These are phyloP conservation scores for Trachelus stipa DNA, from an alignment of 2,888 invertebrate species.

Conservation along the genomic window DNA sequence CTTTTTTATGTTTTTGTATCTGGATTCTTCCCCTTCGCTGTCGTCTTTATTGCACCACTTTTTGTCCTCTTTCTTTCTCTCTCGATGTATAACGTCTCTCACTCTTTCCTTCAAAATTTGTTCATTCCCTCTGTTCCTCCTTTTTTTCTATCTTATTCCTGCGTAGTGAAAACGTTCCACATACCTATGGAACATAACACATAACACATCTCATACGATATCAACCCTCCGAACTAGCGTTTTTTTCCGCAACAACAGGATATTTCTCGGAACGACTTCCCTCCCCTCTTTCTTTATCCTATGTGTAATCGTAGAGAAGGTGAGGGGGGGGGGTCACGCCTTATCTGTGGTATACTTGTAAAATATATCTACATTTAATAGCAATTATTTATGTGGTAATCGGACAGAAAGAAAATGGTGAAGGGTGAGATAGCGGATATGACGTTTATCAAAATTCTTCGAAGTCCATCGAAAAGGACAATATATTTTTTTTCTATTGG, in stretches of 20 bases:
- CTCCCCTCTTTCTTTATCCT: not conserved
- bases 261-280: not conserved
- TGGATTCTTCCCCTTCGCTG: not conserved
- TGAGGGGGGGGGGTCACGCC: not conserved
- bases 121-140: not conserved
- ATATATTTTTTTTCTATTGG: not conserved
- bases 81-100: not conserved
- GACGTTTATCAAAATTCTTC: not conserved
- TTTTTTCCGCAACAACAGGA: not conserved
- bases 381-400: not conserved
- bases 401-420: not conserved
- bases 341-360: not conserved
- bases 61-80: not conserved
- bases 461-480: not conserved
- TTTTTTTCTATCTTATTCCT: not conserved
- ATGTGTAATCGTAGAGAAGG: not conserved
- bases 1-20: not conserved
- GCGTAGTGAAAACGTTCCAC: not conserved
- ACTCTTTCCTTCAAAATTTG: not conserved
- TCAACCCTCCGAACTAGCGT: not conserved
- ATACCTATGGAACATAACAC: not conserved
- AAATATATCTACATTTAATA: not conserved
- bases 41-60: not conserved
- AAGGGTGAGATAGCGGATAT: not conserved
- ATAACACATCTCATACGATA: not conserved